A percentile compares a stretch with the other conserved stretches of the same genome.
These are phyloP conservation scores for Prosopocoilus inquinatus DNA, from an alignment of 2,888 invertebrate species.

Conservation along the genomic window DNA sequence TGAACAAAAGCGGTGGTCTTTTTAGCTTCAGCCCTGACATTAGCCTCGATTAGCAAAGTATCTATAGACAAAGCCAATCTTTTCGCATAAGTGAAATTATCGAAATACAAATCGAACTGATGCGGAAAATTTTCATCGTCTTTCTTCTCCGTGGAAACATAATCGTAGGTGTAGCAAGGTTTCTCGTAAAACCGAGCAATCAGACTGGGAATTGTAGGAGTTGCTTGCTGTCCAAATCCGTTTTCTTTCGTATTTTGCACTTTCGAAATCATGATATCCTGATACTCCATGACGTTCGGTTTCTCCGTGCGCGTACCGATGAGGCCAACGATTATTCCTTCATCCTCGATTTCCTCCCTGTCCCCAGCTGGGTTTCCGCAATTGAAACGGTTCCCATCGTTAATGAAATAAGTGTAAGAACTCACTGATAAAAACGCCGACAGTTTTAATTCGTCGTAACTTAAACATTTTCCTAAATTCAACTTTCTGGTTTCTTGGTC, in stretches of 20 bases:
- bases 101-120: slow-evolving; percentile 42
- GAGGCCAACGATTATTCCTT: slow-evolving; percentile 54
- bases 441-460: slow-evolving; percentile 61
- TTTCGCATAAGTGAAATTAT: slow-evolving; percentile 47
- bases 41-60: slow-evolving; percentile 49
- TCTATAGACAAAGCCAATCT: slow-evolving; percentile 45
- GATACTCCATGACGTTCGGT: slow-evolving; percentile 54
- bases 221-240: slow-evolving; percentile 48
- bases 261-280: slow-evolving; percentile 54
- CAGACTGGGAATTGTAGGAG: slow-evolving; percentile 27
- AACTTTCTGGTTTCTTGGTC: slow-evolving; percentile 51
- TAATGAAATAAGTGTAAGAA: slow-evolving; percentile 58
- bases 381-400: slow-evolving; percentile 58
- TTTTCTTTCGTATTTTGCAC: slow-evolving; percentile 53
- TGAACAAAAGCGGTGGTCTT: slow-evolving; percentile 49
- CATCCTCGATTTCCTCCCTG: slow-evolving; percentile 48
- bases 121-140: slow-evolving; percentile 9
- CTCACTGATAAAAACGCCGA: slow-evolving; percentile 57
- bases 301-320: slow-evolving; percentile 53
- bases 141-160: slow-evolving; percentile 8
- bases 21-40: slow-evolving; percentile 45
- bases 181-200: slow-evolving; percentile 40
- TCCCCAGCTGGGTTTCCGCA: slow-evolving; percentile 48
- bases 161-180: slow-evolving; percentile 19
- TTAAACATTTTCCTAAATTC: slow-evolving; percentile 52